Evolutionary conservation across 2,797 vertebrate genomes (phyloP).

Genomic region (Garrulus glandarius): DNA sequence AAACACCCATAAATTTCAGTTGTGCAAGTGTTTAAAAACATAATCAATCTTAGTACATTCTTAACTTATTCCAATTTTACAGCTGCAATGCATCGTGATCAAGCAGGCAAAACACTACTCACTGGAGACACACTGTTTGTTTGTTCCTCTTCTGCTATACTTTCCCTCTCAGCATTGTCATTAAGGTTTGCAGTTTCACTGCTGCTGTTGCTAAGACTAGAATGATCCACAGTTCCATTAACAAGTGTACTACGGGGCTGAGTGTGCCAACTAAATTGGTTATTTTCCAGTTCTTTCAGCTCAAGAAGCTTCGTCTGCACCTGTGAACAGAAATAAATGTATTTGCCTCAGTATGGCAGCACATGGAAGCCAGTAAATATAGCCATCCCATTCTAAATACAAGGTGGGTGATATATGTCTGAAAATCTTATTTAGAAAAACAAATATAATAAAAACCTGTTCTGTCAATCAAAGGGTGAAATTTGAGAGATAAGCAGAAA

Average conservation of each 20-base stretch:
- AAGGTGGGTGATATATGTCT: not conserved
- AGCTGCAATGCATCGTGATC: not conserved
- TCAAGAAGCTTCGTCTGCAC: slow-evolving; percentile 87
- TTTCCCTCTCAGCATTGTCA: slow-evolving; percentile 75
- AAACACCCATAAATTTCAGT: not conserved
- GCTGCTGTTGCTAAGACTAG: slow-evolving; percentile 80
- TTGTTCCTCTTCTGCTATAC: slow-evolving; percentile 72
- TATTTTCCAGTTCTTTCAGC: slow-evolving; percentile 85
- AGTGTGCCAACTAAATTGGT: slow-evolving; percentile 85
- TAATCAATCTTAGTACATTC: not conserved
- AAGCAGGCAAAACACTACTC: slow-evolving; percentile 57
- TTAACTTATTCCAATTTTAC: not conserved
- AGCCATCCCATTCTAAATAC: not conserved
- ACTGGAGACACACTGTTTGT: slow-evolving; percentile 72
- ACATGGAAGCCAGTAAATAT: not conserved
- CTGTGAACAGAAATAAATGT: slow-evolving; percentile 69
- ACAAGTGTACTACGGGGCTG: slow-evolving; percentile 84
- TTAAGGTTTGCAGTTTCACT: slow-evolving; percentile 80
- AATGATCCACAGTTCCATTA: slow-evolving; percentile 84
- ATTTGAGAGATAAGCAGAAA: not conserved
- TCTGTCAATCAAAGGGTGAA: not conserved
- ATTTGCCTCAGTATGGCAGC: not conserved
- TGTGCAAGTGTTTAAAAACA: slow-evolving; percentile 7
- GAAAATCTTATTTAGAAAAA: not conserved
- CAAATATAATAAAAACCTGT: not conserved